Evolutionary conservation across 2,113 vertebrate species (phyloP).

Genomic region (Erythrocercus mccallii): DNA sequence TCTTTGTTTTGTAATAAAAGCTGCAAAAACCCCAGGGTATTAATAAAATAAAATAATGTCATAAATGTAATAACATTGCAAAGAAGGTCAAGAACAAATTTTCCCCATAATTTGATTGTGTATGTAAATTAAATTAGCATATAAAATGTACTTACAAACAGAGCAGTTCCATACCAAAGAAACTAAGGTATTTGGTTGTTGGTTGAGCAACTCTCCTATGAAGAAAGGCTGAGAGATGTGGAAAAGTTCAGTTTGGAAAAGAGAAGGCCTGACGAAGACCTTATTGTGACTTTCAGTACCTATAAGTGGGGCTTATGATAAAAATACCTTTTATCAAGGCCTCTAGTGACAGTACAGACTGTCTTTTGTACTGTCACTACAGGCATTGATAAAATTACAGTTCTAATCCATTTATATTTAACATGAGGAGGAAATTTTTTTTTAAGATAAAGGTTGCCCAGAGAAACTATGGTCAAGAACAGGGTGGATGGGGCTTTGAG

Average conservation of each 20-base stretch:
- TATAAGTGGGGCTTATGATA: background rate
- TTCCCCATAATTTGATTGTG: background rate
- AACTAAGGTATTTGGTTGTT: background rate
- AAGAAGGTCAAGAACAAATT: background rate
- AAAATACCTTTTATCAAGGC: background rate
- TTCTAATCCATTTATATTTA: background rate
- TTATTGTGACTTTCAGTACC: background rate
- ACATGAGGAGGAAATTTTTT: background rate
- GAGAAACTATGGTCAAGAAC: background rate
- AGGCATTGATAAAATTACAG: background rate
- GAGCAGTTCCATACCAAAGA: background rate
- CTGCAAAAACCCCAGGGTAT: background rate
- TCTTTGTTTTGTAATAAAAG: background rate
- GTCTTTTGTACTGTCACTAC: background rate
- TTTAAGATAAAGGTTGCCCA: background rate
- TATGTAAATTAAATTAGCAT: background rate
- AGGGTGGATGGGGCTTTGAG: background rate
- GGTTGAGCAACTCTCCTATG: background rate
- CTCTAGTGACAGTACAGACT: background rate
- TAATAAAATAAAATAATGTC: background rate
- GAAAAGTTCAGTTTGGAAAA: background rate
- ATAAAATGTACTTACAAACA: background rate
- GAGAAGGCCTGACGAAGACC: background rate
- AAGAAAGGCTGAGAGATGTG: background rate
- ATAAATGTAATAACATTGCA: background rate